Evolutionary conservation across 1,140 invertebrate genomes (phyloP), one percentile per base, ranked within the genome.

Genomic region (Plectrocnemia conspersa): DNA sequence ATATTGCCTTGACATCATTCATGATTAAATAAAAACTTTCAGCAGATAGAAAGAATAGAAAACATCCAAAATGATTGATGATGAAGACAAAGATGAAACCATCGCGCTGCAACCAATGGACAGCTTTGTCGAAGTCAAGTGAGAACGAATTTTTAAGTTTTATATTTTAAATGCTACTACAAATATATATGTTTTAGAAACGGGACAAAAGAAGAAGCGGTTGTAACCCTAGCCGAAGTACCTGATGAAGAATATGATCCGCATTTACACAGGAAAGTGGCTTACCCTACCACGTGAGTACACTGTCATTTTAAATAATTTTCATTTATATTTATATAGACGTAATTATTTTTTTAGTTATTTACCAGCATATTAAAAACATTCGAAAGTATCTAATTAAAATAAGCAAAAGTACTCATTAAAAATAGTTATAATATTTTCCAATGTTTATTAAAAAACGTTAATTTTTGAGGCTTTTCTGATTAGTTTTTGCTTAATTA

Each of bases 61-160:
- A 25, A 19, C 2, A n/a, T 3, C 7, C 45, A 47, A 32, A 18
- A 47, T 47, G 45, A 47, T 10, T 21, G 19, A 16, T 5, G 27
- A n/a, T n/a, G n/a, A n/a, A n/a, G n/a, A 47, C 18, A 47, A 47
- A 47, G 45, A 47, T 10, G 45, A 47, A 47, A 47, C 29, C 3
- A 19, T 47, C 3, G 35, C 27, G 1, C 19, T 47, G n/a, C 45
- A 47, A 18, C 1, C 45, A 32, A n/a, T 47, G 45, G 45, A 47
- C 11, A 35, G 27, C 45, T 13, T 41, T 19, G 18, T 10, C 3
- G 11, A 18, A 3, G n/a, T n/a, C n/a, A 47, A 33, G 45, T 47
- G n/a, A 33, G 13, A 4, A 25, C 6, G 6, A 13, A 32, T 9
- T 32, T n/a, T 22, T 18, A 9, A 18, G n/a, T n/a, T n/a, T 19